These are phyloP conservation scores for Sinosuthora webbiana DNA, from an alignment of 2,113 vertebrate species.

Conservation along the genomic window DNA sequence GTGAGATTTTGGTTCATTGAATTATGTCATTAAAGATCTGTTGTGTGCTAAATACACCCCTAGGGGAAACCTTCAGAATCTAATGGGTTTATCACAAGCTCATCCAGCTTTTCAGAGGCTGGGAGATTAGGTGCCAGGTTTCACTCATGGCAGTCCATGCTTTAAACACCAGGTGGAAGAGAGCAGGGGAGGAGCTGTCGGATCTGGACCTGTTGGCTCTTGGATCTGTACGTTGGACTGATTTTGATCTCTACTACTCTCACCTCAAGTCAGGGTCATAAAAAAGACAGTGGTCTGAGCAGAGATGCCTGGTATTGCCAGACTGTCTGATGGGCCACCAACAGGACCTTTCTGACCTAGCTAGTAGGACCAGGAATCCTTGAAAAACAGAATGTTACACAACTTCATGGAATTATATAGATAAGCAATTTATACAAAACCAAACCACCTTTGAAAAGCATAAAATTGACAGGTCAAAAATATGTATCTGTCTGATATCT, in stretches of 20 bases:
- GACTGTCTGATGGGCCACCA: neutral
- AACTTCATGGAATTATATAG: neutral
- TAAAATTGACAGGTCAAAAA: neutral
- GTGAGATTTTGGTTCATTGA: neutral
- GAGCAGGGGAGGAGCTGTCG: neutral
- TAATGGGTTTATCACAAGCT: neutral
- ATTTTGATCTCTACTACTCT: neutral
- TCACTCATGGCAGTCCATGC: neutral
- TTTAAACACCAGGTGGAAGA: neutral
- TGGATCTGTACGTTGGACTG: neutral
- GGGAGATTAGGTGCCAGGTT: neutral
- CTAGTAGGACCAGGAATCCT: neutral
- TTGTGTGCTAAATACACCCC: neutral
- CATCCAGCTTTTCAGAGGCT: neutral
- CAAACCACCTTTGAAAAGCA: neutral
- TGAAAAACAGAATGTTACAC: neutral
- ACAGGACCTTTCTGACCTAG: neutral
- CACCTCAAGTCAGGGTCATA: neutral
- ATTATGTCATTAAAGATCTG: neutral
- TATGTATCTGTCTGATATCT: neutral
- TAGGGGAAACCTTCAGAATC: neutral
- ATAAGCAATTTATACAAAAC: neutral
- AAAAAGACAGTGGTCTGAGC: neutral
- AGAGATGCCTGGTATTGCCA: neutral
- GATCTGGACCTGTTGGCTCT: neutral